These are phyloP conservation scores for Zaprionus obscuricornis DNA, from an alignment of 2,888 invertebrate genomes.

Conservation along the genomic window DNA sequence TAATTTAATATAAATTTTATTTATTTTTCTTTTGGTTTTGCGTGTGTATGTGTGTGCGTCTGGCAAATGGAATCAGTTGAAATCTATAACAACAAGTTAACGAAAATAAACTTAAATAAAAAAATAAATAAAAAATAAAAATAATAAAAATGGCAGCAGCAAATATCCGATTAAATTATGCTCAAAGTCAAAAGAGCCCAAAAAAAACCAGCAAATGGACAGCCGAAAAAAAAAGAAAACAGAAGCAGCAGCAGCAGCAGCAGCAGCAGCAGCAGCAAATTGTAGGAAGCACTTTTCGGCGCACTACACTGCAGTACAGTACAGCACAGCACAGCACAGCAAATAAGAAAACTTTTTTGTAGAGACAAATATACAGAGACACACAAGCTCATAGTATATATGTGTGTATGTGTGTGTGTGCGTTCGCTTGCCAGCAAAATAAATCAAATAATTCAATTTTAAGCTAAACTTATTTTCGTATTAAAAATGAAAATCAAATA, in stretches of 20 bases:
- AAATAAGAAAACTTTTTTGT: conserved; percentile 69
- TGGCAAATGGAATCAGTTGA: conserved; percentile 51
- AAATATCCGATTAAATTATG: conserved; percentile 79
- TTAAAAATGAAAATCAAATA: conserved; percentile 80
- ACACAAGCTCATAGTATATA: background rate
- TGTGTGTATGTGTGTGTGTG: conserved; percentile 8
- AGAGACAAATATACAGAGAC: conserved; percentile 33
- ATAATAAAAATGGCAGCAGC: conserved; percentile 46
- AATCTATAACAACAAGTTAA: conserved; percentile 43
- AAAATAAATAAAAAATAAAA: conserved; percentile 32
- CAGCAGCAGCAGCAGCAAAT: too few relatives aligned
- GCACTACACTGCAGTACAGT: conserved; percentile 29
- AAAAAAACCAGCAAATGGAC: conserved; percentile 71
- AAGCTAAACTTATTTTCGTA: conserved; percentile 80
- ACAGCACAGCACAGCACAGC: conserved; percentile 15
- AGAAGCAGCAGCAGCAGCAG: too few relatives aligned
- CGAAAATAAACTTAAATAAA: conserved; percentile 65
- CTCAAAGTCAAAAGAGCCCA: conserved; percentile 77
- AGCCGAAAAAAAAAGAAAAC: too few relatives aligned
- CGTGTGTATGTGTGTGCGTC: background rate
- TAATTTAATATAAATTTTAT: conserved; percentile 48
- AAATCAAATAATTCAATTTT: conserved; percentile 80
- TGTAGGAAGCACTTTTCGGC: conserved; percentile 67
- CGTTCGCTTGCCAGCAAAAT: conserved; percentile 60
- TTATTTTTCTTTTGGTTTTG: conserved; percentile 12